Evolutionary conservation across 2,797 vertebrate genomes (phyloP), one percentile per base, ranked within the genome.

Genomic region (Scomberomorus guttatus): DNA sequence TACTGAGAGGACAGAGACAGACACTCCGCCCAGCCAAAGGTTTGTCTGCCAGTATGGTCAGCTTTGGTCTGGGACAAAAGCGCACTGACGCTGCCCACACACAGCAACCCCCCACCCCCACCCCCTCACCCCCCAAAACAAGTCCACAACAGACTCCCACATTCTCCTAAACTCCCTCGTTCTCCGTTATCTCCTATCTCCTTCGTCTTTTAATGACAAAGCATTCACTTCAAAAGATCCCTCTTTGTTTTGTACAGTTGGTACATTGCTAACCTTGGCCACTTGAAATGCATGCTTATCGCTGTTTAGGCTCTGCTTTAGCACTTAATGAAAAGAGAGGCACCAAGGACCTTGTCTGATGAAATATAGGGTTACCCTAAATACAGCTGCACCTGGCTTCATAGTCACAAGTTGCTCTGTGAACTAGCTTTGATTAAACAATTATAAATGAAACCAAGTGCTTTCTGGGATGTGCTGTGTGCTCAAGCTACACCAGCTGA

Each of bases 1-100:
- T 90, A 94, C 94, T 93, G 93, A 93, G 92, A 95, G 91, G 90
- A 90, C 89, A 92, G 93, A 95, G 93, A 93, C 91, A 92, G 90
- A 92, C 87, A 93, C 92, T 94, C 90, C 88, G 81, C 89, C 91
- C 90, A 93, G 90, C 92, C 90, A 93, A 93, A 94, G 90, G 92
- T 92, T 93, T 92, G 90, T 94, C 90, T 91, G 93, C 90, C 89
- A 92, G 86, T 88, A 91, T 84, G 92, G 90, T 91, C 91, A 93
- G 93, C 91, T 93, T 93, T 91, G 89, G 91, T 91, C 80, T 85
- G 85, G 91, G 93, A 95, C 91, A 94, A 93, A 94, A 92, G 92
- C 91, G 20, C 84, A 87, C 89, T 79, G 90, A 92, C 85, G 83
- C 92, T 93, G 91, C 92, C 90, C 90, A 90, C 89, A 90, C 90